phyloP scores from a whole-genome alignment of 2,113 vertebrate species.

The Microtus montanus region DNA sequence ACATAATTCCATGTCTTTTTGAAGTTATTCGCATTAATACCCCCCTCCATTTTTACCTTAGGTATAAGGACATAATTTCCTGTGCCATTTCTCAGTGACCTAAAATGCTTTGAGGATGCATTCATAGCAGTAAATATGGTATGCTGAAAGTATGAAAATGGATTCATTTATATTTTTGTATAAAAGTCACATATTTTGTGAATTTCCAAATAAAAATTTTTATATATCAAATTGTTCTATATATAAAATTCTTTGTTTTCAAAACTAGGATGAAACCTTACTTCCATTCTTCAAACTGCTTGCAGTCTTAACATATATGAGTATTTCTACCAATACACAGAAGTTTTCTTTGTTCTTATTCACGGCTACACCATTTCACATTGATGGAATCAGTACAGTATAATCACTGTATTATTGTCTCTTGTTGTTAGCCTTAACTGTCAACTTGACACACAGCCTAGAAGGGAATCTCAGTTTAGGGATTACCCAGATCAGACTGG shows the following conservation, averaged over 20 bases:
- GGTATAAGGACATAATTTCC: background rate
- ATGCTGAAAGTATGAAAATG: background rate
- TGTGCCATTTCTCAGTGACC: background rate
- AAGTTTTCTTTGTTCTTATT: background rate
- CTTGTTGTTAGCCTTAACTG: background rate
- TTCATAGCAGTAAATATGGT: background rate
- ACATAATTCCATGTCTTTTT: background rate
- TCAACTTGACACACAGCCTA: background rate
- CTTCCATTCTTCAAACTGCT: background rate
- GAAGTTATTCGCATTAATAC: slow-evolving; percentile 21
- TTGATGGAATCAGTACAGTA: background rate
- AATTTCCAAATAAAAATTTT: background rate
- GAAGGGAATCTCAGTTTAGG: background rate
- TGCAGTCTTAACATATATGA: background rate
- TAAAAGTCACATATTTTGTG: background rate
- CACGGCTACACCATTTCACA: background rate
- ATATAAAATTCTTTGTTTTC: background rate
- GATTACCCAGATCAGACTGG: background rate
- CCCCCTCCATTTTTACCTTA: background rate
- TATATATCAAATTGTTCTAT: background rate
- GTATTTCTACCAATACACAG: background rate
- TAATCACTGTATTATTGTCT: background rate
- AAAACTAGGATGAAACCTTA: background rate
- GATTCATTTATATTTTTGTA: background rate
- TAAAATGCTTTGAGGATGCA: background rate